Evolutionary conservation across 2,797 vertebrate genomes (phyloP), one percentile per base, ranked within the genome.

Genomic region (Acomys russatus): DNA sequence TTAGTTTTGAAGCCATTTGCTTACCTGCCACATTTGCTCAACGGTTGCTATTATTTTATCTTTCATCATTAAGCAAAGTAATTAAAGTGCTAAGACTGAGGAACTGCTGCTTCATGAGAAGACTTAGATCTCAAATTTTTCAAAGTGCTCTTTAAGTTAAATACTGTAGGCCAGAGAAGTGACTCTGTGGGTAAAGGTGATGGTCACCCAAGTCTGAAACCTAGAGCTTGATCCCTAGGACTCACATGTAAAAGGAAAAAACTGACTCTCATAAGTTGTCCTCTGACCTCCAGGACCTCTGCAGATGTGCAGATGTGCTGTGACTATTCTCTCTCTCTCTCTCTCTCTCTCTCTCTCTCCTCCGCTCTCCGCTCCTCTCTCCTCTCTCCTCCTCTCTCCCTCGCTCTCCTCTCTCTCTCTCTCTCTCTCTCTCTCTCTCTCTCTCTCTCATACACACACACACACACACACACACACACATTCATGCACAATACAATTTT

Each of bases 1-100:
- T 88, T 84, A 14, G 68, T 30, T 97, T 76, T 64, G 28, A 61
- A 78, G 64, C 51, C 44, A 84, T 94, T 88, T 94, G 78, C 59
- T 83, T 92, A 28, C 54, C 12, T 71, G 73, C 33, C 49, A 85
- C 25, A 84, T 25, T 25, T 35, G 59, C 22, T 87, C 20, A 87
- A 91, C 1, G 71, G 73, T 54, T 79, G 63, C 80, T 30, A 54
- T 30, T 78, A 2, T 77, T 44, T 51, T 25, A 54, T 77, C n/a
- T 68, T 96, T 90, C 76, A 71, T 35, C 9, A 22, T 1, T 44
- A 30, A 92, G 51, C 90, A 88, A 86, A 54, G 78, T 66, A 30
- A 79, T 86, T 54, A 82, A 94, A 85, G 64, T 71, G 44, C 20
- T 35, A n/a, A 74, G 63, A 87, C 51, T 83, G 73, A 94, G 18